Conservation (phyloP, 2,797 vertebrate genomes). For the Lutjanus argentimaculatus region DNA sequence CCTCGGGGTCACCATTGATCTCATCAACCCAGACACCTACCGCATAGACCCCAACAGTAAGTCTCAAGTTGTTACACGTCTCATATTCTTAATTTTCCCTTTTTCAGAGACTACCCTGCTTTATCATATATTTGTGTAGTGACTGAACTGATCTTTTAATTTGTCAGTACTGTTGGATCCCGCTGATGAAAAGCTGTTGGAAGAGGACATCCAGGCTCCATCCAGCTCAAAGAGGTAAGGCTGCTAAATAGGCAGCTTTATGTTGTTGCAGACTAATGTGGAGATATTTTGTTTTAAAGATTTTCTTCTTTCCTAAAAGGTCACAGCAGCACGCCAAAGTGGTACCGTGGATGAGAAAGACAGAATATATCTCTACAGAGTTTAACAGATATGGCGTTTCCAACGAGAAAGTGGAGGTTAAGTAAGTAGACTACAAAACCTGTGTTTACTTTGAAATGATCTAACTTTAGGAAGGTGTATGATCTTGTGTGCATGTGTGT, state of each 20-base stretch:
- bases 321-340: slow-evolving; percentile 97
- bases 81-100: neutral
- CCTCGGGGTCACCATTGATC: slow-evolving; percentile 95
- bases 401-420: slow-evolving; percentile 98
- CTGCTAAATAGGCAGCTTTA: neutral
- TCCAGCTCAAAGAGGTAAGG: slow-evolving; percentile 94
- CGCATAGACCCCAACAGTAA: slow-evolving; percentile 92
- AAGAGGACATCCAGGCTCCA: slow-evolving; percentile 96
- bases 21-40: slow-evolving; percentile 97
- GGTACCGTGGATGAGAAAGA: slow-evolving; percentile 98
- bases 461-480: rapidly evolving
- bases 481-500: neutral
- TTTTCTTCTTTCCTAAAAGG: slow-evolving; percentile 69
- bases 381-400: slow-evolving; percentile 96
- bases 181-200: slow-evolving; percentile 95
- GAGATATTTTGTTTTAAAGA: neutral
- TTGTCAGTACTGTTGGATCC: slow-evolving; percentile 90
- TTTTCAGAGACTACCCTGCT: neutral
- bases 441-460: neutral
- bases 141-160: slow-evolving; percentile 16
- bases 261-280: neutral
- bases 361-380: slow-evolving; percentile 97
- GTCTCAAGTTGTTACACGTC: slow-evolving; percentile 32
- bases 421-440: slow-evolving; percentile 86
- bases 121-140: neutral